Conservation (phyloP, 2,113 vertebrate genomes). For the Sinocyclocheilus rhinocerous region DNA sequence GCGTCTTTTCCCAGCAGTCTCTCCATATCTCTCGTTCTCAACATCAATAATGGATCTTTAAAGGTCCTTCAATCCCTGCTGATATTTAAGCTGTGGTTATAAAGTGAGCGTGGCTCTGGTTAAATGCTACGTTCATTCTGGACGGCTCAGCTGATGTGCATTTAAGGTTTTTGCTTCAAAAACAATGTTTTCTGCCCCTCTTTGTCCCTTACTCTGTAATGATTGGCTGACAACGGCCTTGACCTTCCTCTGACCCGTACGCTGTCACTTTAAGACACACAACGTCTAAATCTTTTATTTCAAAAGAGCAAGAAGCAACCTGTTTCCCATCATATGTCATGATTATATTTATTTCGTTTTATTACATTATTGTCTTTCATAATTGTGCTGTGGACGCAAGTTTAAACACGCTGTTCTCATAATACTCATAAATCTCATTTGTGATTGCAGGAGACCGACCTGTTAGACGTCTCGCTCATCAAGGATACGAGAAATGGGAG, state of each 20-base stretch:
- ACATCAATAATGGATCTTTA: background rate
- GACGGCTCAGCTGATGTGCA: too few species aligned
- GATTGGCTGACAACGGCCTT: background rate
- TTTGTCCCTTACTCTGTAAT: background rate
- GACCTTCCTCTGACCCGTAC: background rate
- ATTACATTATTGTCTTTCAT: background rate
- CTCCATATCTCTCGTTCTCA: background rate
- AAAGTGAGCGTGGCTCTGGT: background rate
- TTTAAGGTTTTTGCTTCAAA: background rate
- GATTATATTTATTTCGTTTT: background rate
- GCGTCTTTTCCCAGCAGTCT: background rate
- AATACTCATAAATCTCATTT: background rate
- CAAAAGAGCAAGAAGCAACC: background rate
- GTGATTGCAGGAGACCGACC: conserved; percentile 81
- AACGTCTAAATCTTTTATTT: background rate
- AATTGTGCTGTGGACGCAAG: background rate
- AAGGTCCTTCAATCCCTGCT: background rate
- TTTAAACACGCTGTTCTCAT: background rate
- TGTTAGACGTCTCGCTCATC: conserved; percentile 84
- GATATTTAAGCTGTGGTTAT: background rate
- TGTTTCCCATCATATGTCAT: background rate
- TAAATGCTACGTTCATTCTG: background rate
- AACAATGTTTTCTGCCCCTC: background rate
- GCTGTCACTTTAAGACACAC: background rate
- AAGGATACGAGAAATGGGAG: conserved; percentile 87